Evolutionary conservation across 2,888 invertebrate species (phyloP).

Genomic region (Glyphotaelius pellucidus): DNA sequence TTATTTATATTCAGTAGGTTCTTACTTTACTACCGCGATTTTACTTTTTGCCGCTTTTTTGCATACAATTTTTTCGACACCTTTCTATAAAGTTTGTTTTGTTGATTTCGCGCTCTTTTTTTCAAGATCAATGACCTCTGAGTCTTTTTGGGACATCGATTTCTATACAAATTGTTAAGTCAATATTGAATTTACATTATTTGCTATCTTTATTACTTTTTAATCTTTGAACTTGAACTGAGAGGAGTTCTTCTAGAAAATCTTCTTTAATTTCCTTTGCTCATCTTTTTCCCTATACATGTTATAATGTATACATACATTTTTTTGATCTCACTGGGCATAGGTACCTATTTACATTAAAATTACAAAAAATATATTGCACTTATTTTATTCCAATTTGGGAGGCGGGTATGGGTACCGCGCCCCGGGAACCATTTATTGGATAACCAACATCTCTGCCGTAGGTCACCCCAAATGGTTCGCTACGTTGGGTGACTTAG

Average conservation of each 20-base stretch:
- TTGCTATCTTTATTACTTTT: background rate
- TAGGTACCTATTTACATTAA: too few species aligned
- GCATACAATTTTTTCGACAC: background rate
- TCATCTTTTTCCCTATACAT: background rate
- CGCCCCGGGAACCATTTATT: too few species aligned
- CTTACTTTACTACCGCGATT: background rate
- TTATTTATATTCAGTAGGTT: background rate
- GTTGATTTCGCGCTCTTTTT: background rate
- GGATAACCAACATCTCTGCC: too few species aligned
- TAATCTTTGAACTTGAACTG: background rate
- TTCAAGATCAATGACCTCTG: background rate
- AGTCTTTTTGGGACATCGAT: background rate
- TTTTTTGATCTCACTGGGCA: too few species aligned
- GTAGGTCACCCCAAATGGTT: too few species aligned
- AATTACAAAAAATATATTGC: too few species aligned
- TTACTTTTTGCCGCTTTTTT: background rate
- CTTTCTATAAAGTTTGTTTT: background rate
- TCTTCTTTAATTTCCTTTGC: background rate
- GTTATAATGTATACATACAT: too few species aligned
- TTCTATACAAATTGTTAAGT: background rate
- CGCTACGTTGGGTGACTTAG: too few species aligned
- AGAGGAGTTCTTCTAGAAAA: background rate
- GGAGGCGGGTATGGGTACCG: too few species aligned
- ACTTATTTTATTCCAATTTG: too few species aligned
- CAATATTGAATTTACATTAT: background rate